Evolutionary conservation across 1,140 invertebrate genomes (phyloP).

Genomic region (Brachionus plicatilis): DNA sequence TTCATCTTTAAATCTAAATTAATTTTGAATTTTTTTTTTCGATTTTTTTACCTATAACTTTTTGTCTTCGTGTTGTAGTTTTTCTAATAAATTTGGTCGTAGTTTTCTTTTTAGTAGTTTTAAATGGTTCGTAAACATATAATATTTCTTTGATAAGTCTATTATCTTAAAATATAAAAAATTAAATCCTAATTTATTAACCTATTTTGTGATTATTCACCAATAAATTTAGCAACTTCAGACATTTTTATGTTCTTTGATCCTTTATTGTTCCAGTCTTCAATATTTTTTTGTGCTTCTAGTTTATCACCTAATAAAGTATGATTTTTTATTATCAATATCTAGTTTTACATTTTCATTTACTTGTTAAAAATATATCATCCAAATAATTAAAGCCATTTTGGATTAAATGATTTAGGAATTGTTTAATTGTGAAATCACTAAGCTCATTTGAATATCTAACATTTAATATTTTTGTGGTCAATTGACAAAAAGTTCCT

Average conservation of each 20-base stretch:
- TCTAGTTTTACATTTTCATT: background rate
- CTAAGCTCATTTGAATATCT: background rate
- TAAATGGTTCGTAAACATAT: background rate
- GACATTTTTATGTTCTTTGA: background rate
- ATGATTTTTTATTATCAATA: background rate
- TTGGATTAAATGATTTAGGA: background rate
- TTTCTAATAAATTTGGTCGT: background rate
- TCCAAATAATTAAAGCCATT: background rate
- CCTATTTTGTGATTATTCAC: background rate
- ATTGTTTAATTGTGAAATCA: background rate
- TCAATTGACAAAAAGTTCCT: background rate
- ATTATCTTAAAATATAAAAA: background rate
- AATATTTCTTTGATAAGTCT: background rate
- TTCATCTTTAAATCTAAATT: background rate
- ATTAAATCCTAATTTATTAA: background rate
- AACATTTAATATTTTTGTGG: background rate
- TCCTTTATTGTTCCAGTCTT: background rate
- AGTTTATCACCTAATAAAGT: background rate
- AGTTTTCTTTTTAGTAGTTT: constrained; percentile 2
- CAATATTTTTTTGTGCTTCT: background rate
- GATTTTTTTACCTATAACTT: constrained; percentile 28
- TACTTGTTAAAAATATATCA: background rate
- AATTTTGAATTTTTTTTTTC: background rate
- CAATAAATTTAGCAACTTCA: background rate
- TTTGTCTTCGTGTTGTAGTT: background rate